Base-by-base conservation (phyloP, 2,113 vertebrate species). In the Cyphomyrus discorhynchus region DNA sequence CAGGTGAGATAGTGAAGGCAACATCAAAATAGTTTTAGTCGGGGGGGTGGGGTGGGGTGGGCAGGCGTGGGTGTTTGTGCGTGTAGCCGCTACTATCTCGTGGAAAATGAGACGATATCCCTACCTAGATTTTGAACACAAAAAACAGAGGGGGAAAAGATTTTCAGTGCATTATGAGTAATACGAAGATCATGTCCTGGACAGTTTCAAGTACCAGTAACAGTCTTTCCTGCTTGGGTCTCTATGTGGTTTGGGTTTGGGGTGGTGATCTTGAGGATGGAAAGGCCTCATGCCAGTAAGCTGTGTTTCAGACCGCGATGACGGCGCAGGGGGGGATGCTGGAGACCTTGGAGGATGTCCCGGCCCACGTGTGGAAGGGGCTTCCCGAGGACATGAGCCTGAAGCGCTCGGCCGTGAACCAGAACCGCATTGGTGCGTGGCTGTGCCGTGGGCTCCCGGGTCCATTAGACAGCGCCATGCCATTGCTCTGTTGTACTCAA, bases 331-430 rank as follows among this genome's bases (percentile, higher is more conserved):
- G 91, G 53, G 93, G 91, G 56, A 50, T 80, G 1, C 91, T 92
- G 90, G 94, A 96, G 91, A 92, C 89, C 87, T 89, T 95, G 42
- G 93, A 94, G 82, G 93, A 92, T 66, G 91, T 96, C 52, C 95
- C 94, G 46, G 92, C 92, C 88, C 94, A 94, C 47, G 91, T 96
- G 89, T 96, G 93, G 94, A 94, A 82, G 49, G 93, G 93, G 84
- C 92, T 96, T 82, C 95, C 96, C 0, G 92, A 94, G 42, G 90
- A 91, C 91, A 91, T 96, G 92, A 93, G 85, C 62, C 93, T 96
- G 3, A 77, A 91, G 86, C 93, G 91, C 11, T 96, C 94, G 7
- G 94, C 93, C 42, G 89, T 94, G 27, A 93, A 94, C 91, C 92
- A 91, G 88, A 94, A 90, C 58, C 94, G 95, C 39, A 90, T 95